Base-by-base conservation (phyloP, 2,113 vertebrate species). In the Vimba vimba region DNA sequence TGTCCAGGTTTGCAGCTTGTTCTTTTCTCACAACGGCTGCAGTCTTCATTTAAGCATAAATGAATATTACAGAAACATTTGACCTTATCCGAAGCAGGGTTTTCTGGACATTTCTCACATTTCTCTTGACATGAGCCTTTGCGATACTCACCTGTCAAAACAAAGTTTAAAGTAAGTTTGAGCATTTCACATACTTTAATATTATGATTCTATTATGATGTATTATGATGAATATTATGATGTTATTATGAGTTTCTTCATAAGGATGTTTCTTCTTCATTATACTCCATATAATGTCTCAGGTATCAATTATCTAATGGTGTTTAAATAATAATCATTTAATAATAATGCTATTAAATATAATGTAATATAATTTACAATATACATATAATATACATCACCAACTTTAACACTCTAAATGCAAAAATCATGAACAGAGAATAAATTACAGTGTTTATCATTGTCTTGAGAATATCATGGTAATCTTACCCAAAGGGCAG, bases 401-500 rank as follows among this genome's bases (percentile, higher is more conserved):
- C 15, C 50, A 55, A 68, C 27, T 36, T 68, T 33, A 68, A 19
- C 64, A 33, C 17, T 68, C 64, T 36, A 33, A 30, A 68, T 68
- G 15, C 30, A 36, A 36, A 10, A 69, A 68, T 19, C 27, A 19
- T 33, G 33, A 36, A 69, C 27, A 66, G 2, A 68, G 27, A 68
- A 66, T 66, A 33, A 25, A 33, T 21, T 4, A 77, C 50, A 79
- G 33, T 0, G 23, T 10, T 60, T 21, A 39, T 79, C 15, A 11
- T 12, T 17, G 12, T 62, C 4, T 64, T 64, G 39, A 47, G 23
- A 68, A 30, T 50, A 33, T 2, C 10, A 60, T 23, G 1, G 1
- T 45, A 10, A 12, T 86, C 76, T 93, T 94, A 95, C 95, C 94
- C 91, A 89, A 86, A 2, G 33, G 88, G 59, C 94, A 95, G 39